Conservation (phyloP, 2,888 invertebrate species). For the Drosophila nr. perissopoda region DNA sequence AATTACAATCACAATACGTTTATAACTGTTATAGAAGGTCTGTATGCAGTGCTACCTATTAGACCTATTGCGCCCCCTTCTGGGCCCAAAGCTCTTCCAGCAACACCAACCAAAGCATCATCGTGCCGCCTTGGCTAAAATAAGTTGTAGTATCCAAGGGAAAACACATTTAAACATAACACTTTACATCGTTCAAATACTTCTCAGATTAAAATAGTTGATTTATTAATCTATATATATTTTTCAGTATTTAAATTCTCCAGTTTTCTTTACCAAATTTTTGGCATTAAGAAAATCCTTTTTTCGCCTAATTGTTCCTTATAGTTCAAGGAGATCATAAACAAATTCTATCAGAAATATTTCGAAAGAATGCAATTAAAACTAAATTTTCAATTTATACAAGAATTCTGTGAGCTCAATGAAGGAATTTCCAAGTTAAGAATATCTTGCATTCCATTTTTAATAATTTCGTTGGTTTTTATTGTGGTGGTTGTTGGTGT, state of each 20-base stretch:
- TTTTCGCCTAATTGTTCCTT: background rate
- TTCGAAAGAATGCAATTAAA: background rate
- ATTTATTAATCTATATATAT: background rate
- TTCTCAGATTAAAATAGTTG: background rate
- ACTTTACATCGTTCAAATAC: background rate
- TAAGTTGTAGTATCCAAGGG: too few relatives aligned
- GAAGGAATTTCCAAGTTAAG: background rate
- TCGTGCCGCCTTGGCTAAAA: too few relatives aligned
- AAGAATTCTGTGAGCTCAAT: background rate
- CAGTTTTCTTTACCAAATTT: background rate
- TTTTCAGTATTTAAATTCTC: background rate
- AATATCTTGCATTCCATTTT: background rate
- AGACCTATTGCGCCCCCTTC: background rate
- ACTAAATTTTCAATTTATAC: background rate
- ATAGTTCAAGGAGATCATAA: background rate
- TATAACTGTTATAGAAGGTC: background rate
- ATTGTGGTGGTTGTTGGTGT: background rate
- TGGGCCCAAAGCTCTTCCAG: background rate
- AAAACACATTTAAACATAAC: too few relatives aligned
- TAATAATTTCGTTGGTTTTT: conserved; percentile 1
- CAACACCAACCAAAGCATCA: background rate
- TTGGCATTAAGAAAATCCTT: background rate
- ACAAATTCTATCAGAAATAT: background rate
- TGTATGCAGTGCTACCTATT: background rate
- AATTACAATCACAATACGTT: background rate